A percentile compares a stretch with the other conserved stretches of the same genome.
Evolutionary conservation across 2,888 invertebrate genomes (phyloP).

Genomic region (Noctuana brunneofusca): DNA sequence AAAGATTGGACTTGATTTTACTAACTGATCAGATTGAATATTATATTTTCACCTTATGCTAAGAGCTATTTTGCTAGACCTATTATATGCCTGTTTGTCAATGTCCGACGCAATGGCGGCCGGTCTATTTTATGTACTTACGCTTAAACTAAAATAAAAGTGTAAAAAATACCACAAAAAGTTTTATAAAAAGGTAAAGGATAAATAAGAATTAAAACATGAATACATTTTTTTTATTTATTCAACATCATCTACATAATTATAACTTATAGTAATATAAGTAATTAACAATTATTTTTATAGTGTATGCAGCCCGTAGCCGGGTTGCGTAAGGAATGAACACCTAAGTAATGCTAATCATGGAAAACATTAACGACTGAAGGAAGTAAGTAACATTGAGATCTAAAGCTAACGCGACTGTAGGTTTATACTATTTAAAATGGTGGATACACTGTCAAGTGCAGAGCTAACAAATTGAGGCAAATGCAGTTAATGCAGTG

Average conservation of each 20-base stretch:
- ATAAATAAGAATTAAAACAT: conserved; percentile 2
- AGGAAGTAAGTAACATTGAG: conserved; percentile 27
- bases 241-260: conserved; percentile 74
- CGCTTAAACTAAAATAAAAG: too few relatives aligned
- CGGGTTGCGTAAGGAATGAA: conserved; percentile 49
- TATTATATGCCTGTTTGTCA: too few relatives aligned
- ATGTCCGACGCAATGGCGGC: too few relatives aligned
- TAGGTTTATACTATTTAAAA: too few relatives aligned
- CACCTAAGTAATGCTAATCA: conserved; percentile 55
- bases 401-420: conserved; percentile 25
- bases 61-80: too few relatives aligned
- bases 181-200: too few relatives aligned
- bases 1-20: too few relatives aligned
- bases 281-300: conserved; percentile 70
- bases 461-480: background rate
- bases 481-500: too few relatives aligned
- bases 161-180: too few relatives aligned
- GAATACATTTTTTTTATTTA: conserved; percentile 66
- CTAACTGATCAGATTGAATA: too few relatives aligned
- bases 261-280: conserved; percentile 77
- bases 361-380: conserved; percentile 46
- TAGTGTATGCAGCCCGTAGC: conserved; percentile 48
- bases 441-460: background rate
- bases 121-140: too few relatives aligned
- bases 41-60: too few relatives aligned